These are phyloP conservation scores for Anhinga anhinga DNA, from an alignment of 2,113 vertebrate species.

Conservation along the genomic window DNA sequence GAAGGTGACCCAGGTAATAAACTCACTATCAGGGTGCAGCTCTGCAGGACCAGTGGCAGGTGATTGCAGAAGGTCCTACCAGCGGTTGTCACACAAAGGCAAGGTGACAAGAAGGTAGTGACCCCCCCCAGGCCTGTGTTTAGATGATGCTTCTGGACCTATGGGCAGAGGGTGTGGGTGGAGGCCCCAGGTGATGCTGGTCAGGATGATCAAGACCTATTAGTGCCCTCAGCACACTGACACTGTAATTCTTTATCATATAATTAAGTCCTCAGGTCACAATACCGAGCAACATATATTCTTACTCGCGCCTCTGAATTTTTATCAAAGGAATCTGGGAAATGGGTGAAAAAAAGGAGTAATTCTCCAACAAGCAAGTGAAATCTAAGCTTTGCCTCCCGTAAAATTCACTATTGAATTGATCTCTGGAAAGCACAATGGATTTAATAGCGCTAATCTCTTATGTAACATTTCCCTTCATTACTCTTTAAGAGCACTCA, in stretches of 20 bases:
- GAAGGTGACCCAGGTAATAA: neutral
- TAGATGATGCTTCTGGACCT: neutral
- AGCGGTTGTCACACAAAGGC: neutral
- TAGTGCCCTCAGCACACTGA: neutral
- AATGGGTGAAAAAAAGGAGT: neutral
- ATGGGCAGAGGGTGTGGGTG: neutral
- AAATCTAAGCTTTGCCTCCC: neutral
- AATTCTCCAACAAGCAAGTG: neutral
- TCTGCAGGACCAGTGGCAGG: neutral
- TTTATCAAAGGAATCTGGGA: slow-evolving; percentile 17
- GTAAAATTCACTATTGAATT: slow-evolving; percentile 27
- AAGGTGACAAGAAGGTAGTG: rapidly evolving
- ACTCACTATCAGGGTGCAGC: neutral
- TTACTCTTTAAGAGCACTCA: slow-evolving; percentile 42
- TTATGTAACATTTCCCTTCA: slow-evolving; percentile 42
- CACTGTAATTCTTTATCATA: neutral
- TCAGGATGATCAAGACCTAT: neutral
- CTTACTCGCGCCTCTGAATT: neutral
- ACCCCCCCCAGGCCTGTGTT: rapidly evolving
- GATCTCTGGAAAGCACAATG: slow-evolving; percentile 35
- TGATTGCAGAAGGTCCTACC: neutral
- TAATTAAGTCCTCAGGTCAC: neutral
- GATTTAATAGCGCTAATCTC: slow-evolving; percentile 37
- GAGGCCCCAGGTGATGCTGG: neutral
- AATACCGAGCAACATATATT: neutral